Evolutionary conservation across 2,797 vertebrate genomes (phyloP), one percentile per base, ranked within the genome.

Genomic region (Crypturellus tataupa): DNA sequence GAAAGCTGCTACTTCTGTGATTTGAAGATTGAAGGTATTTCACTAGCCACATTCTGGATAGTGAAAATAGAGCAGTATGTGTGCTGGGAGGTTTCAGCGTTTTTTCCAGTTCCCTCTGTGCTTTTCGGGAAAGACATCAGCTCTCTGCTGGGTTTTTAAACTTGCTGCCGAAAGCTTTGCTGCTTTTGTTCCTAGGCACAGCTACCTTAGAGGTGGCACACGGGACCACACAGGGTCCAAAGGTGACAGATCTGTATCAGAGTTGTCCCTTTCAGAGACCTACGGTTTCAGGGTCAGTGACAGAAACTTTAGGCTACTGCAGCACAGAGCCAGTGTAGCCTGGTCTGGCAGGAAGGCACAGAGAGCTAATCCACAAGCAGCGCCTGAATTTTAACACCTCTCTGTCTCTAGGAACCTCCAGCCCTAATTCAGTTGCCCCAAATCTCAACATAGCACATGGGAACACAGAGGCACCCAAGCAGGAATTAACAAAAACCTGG

Each of bases 381-480:
- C 6, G n/a, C 35, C 55, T 39, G 23, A 14, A 10, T 62, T 83
- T 84, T 27, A 58, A 25, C 64, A 29, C 25, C 2, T 35, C 2
- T 35, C 35, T 29, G 11, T 37, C 64, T 76, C 2, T 4, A 16
- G 4, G 24, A 51, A 56, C 19, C 11, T 64, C 27, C 19, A 86
- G 39, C 35, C 64, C 77, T 21, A n/a, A 63, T 64, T 95, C 85
- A 44, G 27, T 46, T 7, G 39, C 62, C 65, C 18, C 33, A 69
- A 75, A 63, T 63, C 58, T 40, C 46, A 8, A 1, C 2, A 0
- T 1, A 35, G 59, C 18, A 0, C 20, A 3, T 1, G 12, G 17
- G 31, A 20, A 3, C 29, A 39, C 18, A 11, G 82, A 62, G 65
- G 62, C 71, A 33, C 27, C 15, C 64, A 67, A 29, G 5, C 4